Evolutionary conservation across 2,113 vertebrate genomes (phyloP).

Genomic region (Limnothrissa miodon): DNA sequence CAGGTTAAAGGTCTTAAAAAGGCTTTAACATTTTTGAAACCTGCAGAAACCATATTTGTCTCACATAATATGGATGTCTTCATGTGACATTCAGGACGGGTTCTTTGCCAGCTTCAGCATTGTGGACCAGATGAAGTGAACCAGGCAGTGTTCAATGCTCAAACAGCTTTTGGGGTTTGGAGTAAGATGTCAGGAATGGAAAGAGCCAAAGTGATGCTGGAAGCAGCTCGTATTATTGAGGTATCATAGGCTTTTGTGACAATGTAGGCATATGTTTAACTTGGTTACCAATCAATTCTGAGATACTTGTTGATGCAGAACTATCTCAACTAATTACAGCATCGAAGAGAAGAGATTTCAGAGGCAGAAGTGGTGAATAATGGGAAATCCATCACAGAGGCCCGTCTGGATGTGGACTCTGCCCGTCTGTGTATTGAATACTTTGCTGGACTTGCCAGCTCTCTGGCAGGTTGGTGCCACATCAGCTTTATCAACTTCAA

Average conservation of each 20-base stretch:
- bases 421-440: constrained; percentile 89
- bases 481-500: background rate
- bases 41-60: background rate
- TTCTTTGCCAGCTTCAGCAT: constrained; percentile 80
- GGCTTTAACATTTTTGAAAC: no score
- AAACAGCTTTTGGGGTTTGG: constrained; percentile 83
- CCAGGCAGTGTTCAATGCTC: constrained; percentile 80
- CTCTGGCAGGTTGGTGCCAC: constrained; percentile 76
- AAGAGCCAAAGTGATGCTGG: constrained; percentile 82
- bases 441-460: constrained; percentile 82
- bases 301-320: background rate
- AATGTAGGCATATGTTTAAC: background rate
- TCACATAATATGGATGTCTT: background rate
- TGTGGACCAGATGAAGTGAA: constrained; percentile 84
- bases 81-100: constrained; percentile 70
- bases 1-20: no score
- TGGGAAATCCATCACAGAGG: constrained; percentile 91
- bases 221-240: constrained; percentile 88
- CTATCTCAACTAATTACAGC: constrained; percentile 44
- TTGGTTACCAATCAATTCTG: background rate
- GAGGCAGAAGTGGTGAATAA: constrained; percentile 88
- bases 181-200: constrained; percentile 89
- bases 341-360: constrained; percentile 84
- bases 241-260: constrained; percentile 55
- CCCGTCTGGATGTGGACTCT: constrained; percentile 81